Conservation (phyloP, 2,113 vertebrate genomes). For the Xiphophorus hellerii region DNA sequence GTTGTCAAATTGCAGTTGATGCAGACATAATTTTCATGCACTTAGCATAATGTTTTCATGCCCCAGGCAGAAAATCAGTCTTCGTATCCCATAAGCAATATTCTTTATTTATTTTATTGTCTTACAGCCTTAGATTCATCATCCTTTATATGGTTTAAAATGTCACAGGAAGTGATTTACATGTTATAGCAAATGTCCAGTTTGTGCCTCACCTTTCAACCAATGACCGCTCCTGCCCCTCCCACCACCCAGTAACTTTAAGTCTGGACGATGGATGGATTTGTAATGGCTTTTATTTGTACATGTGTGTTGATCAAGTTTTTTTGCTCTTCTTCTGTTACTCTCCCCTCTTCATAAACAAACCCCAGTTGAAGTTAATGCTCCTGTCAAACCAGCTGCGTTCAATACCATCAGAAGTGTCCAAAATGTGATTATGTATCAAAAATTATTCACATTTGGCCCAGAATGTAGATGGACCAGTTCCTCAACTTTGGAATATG, state of each 20-base stretch:
- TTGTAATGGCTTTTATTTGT: not conserved
- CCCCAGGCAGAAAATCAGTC: slow-evolving; percentile 18
- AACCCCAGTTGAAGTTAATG: not conserved
- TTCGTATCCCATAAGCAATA: slow-evolving; percentile 22
- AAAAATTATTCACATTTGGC: not conserved
- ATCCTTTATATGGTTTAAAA: not conserved
- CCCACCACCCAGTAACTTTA: not conserved
- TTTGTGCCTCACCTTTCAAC: not conserved
- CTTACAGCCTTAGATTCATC: slow-evolving; percentile 8
- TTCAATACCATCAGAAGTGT: not conserved
- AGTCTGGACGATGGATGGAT: not conserved
- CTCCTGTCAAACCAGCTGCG: not conserved
- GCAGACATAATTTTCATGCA: slow-evolving; percentile 54
- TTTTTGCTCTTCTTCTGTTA: not conserved
- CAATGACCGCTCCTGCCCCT: not conserved
- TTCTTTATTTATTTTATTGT: not conserved
- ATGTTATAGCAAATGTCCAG: not conserved
- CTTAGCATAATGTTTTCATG: slow-evolving; percentile 57
- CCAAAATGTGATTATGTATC: not conserved
- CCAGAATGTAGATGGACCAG: not conserved
- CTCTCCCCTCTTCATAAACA: not conserved
- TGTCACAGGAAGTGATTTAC: not conserved
- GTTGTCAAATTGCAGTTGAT: slow-evolving; percentile 58
- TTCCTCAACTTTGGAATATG: no score
- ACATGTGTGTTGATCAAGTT: not conserved